phyloP scores from a whole-genome alignment of 2,113 vertebrate genomes.

The Trematocara macrostoma region DNA sequence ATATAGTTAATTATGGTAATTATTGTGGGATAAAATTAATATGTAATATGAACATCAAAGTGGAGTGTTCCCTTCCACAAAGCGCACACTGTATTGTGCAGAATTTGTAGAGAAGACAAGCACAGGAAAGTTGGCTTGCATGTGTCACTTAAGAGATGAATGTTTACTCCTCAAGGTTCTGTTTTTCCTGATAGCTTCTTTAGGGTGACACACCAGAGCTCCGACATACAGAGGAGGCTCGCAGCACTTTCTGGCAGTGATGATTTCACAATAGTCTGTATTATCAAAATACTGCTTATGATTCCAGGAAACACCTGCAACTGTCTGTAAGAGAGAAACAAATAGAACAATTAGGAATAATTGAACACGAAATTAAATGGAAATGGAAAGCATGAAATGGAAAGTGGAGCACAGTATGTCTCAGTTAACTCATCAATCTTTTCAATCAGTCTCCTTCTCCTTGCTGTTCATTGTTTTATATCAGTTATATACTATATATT shows the following conservation, averaged over 20 bases:
- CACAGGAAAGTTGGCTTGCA: not conserved
- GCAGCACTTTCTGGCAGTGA: not conserved
- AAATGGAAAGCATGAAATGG: not conserved
- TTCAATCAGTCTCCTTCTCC: not conserved
- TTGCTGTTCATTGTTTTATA: not conserved
- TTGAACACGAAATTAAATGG: not conserved
- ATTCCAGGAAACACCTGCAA: not conserved
- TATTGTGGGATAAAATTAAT: not conserved
- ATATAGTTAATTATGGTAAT: not conserved
- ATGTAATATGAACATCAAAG: not conserved
- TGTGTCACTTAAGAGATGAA: not conserved
- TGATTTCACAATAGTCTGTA: not conserved
- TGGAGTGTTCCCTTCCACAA: not conserved
- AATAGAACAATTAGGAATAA: not conserved
- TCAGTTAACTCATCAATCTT: not conserved
- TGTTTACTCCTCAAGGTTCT: not conserved
- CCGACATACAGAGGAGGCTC: not conserved
- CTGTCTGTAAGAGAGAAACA: conserved; percentile 24
- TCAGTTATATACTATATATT: not conserved
- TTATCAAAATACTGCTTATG: not conserved
- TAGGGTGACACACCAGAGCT: not conserved
- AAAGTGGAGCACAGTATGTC: not conserved
- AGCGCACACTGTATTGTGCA: not conserved
- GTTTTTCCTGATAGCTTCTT: conserved; percentile 6
- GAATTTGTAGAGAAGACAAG: not conserved